Percentiles rank a stretch among this genome's conserved stretches.
Conservation (phyloP, 2,797 vertebrate genomes). For the Argentina silus region DNA sequence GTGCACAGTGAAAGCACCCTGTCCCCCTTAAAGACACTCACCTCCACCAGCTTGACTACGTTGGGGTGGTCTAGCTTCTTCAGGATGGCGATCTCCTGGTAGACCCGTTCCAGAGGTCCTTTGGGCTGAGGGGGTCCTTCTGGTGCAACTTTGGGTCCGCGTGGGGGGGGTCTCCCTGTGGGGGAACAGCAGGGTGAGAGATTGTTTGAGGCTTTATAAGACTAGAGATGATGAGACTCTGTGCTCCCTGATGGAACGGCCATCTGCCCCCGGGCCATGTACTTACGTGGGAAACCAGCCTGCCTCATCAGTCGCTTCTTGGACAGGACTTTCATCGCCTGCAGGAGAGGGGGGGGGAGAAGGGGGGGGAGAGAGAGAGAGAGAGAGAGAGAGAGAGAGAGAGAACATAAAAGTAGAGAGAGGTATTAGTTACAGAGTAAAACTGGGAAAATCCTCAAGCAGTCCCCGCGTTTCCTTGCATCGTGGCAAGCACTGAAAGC, state of each 20-base stretch:
- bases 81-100: conserved; percentile 98
- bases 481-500: no score
- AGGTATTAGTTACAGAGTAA: not conserved
- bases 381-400: conserved; percentile 35
- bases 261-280: conserved; percentile 55
- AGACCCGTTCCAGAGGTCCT: conserved; percentile 94
- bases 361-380: conserved; percentile 26
- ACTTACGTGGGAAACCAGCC: conserved; percentile 98
- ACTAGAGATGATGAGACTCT: not conserved
- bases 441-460: not conserved
- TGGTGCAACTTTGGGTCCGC: conserved; percentile 81
- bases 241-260: conserved; percentile 45
- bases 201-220: conserved; percentile 15
- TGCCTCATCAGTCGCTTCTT: conserved; percentile 98
- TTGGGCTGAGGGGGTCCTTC: conserved; percentile 86
- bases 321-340: conserved; percentile 99
- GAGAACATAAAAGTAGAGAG: conserved; percentile 29
- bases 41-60: conserved; percentile 97
- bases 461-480: no score
- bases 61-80: conserved; percentile 98
- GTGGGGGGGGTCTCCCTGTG: conserved; percentile 92
- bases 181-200: not conserved
- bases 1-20: not conserved
- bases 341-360: conserved; percentile 34
- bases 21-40: conserved; percentile 47